These are phyloP conservation scores for Leucoma salicis DNA, from an alignment of 2,888 invertebrate species.

Conservation along the genomic window DNA sequence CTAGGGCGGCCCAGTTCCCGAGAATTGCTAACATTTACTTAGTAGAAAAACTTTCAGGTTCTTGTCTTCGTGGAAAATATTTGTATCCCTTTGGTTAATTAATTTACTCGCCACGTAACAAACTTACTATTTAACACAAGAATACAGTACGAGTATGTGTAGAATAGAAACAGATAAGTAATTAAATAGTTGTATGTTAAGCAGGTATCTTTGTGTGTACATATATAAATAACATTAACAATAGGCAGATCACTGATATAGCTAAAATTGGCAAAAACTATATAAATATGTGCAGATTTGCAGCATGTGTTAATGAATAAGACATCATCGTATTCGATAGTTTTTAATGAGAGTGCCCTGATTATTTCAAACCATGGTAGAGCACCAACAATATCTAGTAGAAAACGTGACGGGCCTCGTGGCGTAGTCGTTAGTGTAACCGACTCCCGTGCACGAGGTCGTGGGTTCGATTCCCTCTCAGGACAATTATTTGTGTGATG, in stretches of 20 bases:
- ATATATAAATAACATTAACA: constrained; percentile 25
- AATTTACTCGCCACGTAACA: constrained; percentile 41
- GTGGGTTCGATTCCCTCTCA: no score
- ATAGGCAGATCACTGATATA: constrained; percentile 52
- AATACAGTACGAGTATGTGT: no score
- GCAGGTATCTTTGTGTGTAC: no score
- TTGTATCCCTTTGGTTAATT: constrained; percentile 28
- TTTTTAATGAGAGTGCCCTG: constrained; percentile 18
- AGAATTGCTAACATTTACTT: constrained; percentile 20
- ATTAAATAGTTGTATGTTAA: no score
- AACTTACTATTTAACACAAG: constrained; percentile 26
- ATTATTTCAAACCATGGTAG: constrained; percentile 41
- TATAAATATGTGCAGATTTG: constrained; percentile 57
- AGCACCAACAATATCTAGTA: constrained; percentile 50
- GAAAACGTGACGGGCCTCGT: no score
- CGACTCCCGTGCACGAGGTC: no score
- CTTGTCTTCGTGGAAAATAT: neutral
- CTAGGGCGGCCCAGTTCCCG: constrained; percentile 4
- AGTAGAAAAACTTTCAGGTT: constrained; percentile 10
- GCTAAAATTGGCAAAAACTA: constrained; percentile 54
- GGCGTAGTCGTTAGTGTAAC: no score
- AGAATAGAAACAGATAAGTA: no score
- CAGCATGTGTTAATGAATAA: constrained; percentile 44
- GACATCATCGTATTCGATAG: constrained; percentile 24
- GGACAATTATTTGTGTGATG: no score